Evolutionary conservation across 2,113 vertebrate genomes (phyloP).

Genomic region (Alectura lathami): DNA sequence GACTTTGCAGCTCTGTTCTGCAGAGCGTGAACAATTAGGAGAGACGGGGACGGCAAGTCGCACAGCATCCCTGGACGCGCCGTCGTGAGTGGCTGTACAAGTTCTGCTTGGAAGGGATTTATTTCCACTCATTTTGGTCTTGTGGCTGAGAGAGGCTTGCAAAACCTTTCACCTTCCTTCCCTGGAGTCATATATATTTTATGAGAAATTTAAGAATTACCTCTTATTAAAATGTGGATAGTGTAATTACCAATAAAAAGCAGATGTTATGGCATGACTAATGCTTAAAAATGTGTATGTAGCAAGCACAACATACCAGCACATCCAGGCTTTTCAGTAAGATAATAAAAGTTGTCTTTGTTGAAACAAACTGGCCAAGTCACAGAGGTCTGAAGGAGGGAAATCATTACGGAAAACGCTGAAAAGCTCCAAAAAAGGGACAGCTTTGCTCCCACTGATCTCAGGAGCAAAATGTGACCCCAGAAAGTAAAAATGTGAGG

Average conservation of each 20-base stretch:
- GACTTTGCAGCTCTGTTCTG: neutral
- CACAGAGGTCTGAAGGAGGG: neutral
- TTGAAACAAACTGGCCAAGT: neutral
- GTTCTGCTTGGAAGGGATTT: conserved; percentile 42
- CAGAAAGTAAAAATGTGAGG: neutral
- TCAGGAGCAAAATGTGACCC: neutral
- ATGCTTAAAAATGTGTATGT: neutral
- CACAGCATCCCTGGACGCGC: neutral
- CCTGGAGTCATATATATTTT: conserved; percentile 48
- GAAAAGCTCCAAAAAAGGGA: neutral
- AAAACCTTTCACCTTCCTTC: conserved; percentile 65
- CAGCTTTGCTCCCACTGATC: neutral
- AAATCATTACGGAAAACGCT: neutral
- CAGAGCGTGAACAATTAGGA: conserved; percentile 13
- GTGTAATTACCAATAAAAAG: conserved; percentile 68
- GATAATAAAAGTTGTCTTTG: conserved; percentile 51
- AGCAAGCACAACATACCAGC: neutral
- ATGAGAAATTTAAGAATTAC: conserved; percentile 67
- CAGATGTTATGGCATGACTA: conserved; percentile 67
- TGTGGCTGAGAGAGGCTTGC: conserved; percentile 43
- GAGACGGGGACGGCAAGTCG: neutral
- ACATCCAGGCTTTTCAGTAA: conserved; percentile 46
- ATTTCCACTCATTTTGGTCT: conserved; percentile 39
- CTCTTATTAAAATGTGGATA: conserved; percentile 65
- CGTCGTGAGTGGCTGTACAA: neutral